A percentile compares a stretch with the other conserved stretches of the same genome.
Conservation (phyloP, 2,113 vertebrate genomes). For the Eulacestoma nigropectus region DNA sequence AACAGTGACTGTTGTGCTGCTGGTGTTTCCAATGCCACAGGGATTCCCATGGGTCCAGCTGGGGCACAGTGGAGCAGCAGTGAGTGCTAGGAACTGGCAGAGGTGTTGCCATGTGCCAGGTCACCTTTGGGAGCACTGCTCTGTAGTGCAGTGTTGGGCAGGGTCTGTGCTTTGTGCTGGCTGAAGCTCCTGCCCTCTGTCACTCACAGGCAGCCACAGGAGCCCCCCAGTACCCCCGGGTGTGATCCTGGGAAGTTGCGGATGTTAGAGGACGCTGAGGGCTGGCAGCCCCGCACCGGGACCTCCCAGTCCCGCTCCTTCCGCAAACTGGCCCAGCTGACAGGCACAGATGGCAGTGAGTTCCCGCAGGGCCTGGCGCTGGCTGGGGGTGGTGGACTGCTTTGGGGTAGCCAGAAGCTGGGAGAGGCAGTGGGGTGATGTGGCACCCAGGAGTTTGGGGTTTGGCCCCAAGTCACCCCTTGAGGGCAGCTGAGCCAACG, state of each 20-base stretch:
- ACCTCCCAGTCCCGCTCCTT: slow-evolving; percentile 94
- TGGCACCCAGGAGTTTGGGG: not conserved
- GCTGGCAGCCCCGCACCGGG: slow-evolving; percentile 89
- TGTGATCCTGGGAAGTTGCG: slow-evolving; percentile 90
- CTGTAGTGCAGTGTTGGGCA: not conserved
- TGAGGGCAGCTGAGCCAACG: rapidly evolving
- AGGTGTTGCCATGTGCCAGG: not conserved
- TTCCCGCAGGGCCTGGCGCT: not conserved
- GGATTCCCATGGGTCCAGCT: not conserved
- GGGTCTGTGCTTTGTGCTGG: not conserved
- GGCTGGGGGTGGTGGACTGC: not conserved
- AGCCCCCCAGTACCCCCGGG: slow-evolving; percentile 65
- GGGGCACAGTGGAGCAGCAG: not conserved
- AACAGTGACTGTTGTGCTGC: not conserved
- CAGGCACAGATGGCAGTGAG: slow-evolving; percentile 87
- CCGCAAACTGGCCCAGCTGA: slow-evolving; percentile 89
- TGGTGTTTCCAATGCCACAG: not conserved
- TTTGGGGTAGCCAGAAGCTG: not conserved
- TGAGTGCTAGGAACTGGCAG: not conserved
- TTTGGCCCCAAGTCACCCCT: not conserved
- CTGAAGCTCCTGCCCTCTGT: slow-evolving; percentile 24
- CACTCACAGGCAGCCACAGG: slow-evolving; percentile 75
- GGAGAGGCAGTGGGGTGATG: slow-evolving; percentile 43
- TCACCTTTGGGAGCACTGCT: not conserved
- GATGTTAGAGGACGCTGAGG: slow-evolving; percentile 87